phyloP scores from a whole-genome alignment of 2,888 invertebrate genomes.

The Noctua janthina region DNA sequence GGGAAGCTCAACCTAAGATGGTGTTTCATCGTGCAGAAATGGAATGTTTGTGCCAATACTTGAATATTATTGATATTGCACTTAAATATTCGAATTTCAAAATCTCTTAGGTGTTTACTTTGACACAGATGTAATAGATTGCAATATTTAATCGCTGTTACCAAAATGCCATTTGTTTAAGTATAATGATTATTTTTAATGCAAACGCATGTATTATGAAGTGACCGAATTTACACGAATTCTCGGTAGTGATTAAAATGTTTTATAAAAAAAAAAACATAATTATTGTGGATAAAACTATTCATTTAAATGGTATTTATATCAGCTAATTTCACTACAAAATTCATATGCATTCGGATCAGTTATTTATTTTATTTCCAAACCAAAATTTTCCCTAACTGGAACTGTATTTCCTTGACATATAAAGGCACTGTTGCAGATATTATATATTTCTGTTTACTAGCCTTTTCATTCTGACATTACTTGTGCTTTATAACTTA shows the following conservation, averaged over 20 bases:
- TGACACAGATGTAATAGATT: slow-evolving; percentile 68
- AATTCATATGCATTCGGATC: background rate
- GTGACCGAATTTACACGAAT: background rate
- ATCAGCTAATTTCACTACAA: background rate
- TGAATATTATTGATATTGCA: slow-evolving; percentile 85
- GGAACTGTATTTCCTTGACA: background rate
- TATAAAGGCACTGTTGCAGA: too few species aligned
- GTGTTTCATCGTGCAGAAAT: slow-evolving; percentile 75
- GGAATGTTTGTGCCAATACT: slow-evolving; percentile 84
- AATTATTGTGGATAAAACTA: background rate
- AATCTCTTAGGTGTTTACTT: slow-evolving; percentile 68
- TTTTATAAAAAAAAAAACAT: background rate
- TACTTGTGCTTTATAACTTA: background rate
- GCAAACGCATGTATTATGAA: slow-evolving; percentile 4
- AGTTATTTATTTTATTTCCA: background rate
- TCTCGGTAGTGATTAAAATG: too few species aligned
- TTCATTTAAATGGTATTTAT: background rate
- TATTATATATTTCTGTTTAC: background rate
- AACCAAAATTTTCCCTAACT: background rate
- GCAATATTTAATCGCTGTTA: slow-evolving; percentile 46
- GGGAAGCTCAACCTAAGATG: slow-evolving; percentile 68
- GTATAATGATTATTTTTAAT: slow-evolving; percentile 7
- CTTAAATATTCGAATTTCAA: slow-evolving; percentile 79
- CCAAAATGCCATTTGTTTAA: slow-evolving; percentile 26
- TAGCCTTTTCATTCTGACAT: background rate